Percentiles rank a stretch among this genome's conserved stretches.
Evolutionary conservation across 2,113 vertebrate genomes (phyloP).

Genomic region (Romanogobio albipinnatus): DNA sequence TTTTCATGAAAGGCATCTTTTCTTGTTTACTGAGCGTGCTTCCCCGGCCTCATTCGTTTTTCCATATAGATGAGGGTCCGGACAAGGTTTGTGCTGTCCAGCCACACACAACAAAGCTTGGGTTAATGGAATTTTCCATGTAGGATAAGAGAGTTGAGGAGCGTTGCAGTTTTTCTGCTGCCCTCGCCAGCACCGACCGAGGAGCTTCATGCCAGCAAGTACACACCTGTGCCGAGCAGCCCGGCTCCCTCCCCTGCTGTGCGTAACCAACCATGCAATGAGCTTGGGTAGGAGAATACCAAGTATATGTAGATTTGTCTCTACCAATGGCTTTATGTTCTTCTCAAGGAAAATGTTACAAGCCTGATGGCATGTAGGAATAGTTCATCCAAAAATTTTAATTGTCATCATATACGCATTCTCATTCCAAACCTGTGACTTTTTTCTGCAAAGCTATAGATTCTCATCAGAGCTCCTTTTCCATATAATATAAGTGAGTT

Average conservation of each 20-base stretch:
- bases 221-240: conserved; percentile 24
- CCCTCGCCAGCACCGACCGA: neutral
- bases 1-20: conserved; percentile 3
- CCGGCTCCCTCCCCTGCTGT: conserved; percentile 20
- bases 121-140: conserved; percentile 45
- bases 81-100: conserved; percentile 25
- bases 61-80: conserved; percentile 37
- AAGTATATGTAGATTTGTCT: conserved; percentile 26
- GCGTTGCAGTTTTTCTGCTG: conserved; percentile 8
- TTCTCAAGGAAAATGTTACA: neutral
- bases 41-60: neutral
- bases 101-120: conserved; percentile 33
- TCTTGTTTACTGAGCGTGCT: conserved; percentile 9
- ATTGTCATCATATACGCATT: neutral
- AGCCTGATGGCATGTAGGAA: neutral
- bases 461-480: neutral
- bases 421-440: neutral
- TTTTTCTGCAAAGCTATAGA: neutral
- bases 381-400: neutral
- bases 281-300: conserved; percentile 2
- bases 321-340: neutral
- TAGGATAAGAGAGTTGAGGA: conserved; percentile 8
- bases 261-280: conserved; percentile 18
- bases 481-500: neutral
- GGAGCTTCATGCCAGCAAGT: neutral